phyloP scores from a whole-genome alignment of 2,113 vertebrate genomes.

The Campylomormyrus tamandua region DNA sequence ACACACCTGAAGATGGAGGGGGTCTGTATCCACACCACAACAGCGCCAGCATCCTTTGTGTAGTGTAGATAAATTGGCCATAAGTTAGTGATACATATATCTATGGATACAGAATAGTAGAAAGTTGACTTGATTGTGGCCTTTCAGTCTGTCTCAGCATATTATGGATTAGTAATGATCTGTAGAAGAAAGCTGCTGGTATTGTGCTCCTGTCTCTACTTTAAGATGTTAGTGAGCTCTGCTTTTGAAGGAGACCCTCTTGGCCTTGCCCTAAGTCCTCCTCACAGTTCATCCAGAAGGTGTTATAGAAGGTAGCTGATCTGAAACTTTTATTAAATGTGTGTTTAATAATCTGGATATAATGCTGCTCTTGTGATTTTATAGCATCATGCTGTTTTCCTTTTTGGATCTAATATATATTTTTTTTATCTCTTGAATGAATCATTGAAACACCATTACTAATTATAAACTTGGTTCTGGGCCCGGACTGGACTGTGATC shows the following conservation, averaged over 20 bases:
- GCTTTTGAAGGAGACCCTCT: background rate
- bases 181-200: background rate
- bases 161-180: background rate
- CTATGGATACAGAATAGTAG: background rate
- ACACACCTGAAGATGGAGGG: background rate
- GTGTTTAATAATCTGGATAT: background rate
- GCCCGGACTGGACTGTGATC: too few species aligned
- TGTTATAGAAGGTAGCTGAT: background rate
- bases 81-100: background rate
- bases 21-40: background rate
- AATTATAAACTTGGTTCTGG: background rate
- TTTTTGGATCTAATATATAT: background rate
- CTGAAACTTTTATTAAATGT: background rate
- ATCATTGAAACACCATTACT: background rate
- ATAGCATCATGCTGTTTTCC: background rate
- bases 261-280: background rate
- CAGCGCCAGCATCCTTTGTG: background rate
- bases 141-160: background rate
- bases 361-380: background rate
- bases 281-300: background rate
- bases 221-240: background rate
- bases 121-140: background rate
- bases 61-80: background rate
- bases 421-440: background rate
- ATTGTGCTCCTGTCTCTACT: background rate